phyloP scores from a whole-genome alignment of 1,140 invertebrate species.

The Drosophila prosaltans region DNA sequence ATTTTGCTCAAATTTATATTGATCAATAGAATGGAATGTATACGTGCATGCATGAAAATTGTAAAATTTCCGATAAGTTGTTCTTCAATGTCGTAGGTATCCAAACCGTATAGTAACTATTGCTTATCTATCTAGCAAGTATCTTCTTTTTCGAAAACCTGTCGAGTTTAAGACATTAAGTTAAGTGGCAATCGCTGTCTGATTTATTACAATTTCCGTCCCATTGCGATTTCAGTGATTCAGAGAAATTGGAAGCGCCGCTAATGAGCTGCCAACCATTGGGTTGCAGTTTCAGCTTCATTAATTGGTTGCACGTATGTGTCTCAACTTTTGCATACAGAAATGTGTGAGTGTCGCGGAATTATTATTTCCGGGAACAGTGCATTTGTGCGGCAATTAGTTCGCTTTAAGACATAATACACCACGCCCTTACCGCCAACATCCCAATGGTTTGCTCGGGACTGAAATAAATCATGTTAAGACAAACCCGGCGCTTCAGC shows the following conservation, averaged over 20 bases:
- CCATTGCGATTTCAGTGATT: conserved; percentile 80
- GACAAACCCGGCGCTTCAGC: conserved; percentile 47
- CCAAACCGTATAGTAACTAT: not conserved
- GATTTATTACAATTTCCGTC: conserved; percentile 82
- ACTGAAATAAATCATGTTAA: conserved; percentile 74
- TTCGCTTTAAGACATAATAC: conserved; percentile 63
- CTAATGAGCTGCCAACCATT: conserved; percentile 75
- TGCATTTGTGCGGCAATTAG: conserved; percentile 83
- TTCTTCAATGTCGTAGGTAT: not conserved
- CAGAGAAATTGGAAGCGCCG: conserved; percentile 80
- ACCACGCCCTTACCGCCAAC: conserved; percentile 35
- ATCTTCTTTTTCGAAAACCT: not conserved
- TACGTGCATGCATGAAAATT: not conserved
- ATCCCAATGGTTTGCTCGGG: conserved; percentile 66
- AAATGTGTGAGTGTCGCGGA: conserved; percentile 43
- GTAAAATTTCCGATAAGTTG: not conserved
- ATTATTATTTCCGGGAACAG: conserved; percentile 82
- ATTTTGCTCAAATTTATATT: too few relatives aligned
- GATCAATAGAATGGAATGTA: too few relatives aligned
- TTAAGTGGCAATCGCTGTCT: conserved; percentile 71
- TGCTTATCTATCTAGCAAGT: not conserved
- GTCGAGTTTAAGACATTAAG: conserved; percentile 53
- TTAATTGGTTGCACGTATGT: conserved; percentile 77
- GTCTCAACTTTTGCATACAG: conserved; percentile 11
- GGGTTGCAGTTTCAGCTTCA: conserved; percentile 56